These are phyloP conservation scores for Electrophaes corylata DNA, from an alignment of 2,888 invertebrate species.

Conservation along the genomic window DNA sequence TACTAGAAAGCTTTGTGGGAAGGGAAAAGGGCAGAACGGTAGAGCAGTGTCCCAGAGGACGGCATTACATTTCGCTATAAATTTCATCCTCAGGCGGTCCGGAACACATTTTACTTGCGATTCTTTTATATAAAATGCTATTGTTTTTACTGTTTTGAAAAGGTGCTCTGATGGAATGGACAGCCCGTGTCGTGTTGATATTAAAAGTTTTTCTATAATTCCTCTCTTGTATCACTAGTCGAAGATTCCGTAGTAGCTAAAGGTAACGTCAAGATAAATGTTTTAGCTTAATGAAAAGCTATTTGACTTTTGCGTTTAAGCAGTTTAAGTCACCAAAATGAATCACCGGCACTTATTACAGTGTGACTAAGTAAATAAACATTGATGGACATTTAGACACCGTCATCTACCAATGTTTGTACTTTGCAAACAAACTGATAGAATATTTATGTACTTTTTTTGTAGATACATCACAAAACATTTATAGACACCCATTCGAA, in stretches of 20 bases:
- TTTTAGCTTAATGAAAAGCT: neutral
- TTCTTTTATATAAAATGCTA: conserved; percentile 70
- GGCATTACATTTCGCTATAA: conserved; percentile 69
- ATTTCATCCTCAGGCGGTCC: conserved; percentile 62
- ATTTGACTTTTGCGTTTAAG: neutral
- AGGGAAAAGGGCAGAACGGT: conserved; percentile 48
- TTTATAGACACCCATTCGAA: no score
- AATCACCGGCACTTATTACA: no score
- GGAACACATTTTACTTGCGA: conserved; percentile 61
- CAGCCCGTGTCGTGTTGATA: conserved; percentile 74
- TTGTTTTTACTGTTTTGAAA: conserved; percentile 68
- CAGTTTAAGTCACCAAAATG: neutral
- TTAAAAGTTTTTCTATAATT: conserved; percentile 78
- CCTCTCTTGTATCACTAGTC: conserved; percentile 53
- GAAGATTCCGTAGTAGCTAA: conserved; percentile 65
- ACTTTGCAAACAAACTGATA: no score
- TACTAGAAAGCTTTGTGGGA: conserved; percentile 50
- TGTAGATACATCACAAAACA: no score
- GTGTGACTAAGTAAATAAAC: no score
- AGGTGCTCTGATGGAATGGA: conserved; percentile 73
- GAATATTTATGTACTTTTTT: no score
- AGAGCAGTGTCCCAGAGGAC: conserved; percentile 56
- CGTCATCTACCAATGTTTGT: no score
- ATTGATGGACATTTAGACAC: no score
- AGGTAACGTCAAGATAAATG: conserved; percentile 30